Base-by-base conservation (phyloP, 1,140 invertebrate species). In the Drosophila yakuba region DNA sequence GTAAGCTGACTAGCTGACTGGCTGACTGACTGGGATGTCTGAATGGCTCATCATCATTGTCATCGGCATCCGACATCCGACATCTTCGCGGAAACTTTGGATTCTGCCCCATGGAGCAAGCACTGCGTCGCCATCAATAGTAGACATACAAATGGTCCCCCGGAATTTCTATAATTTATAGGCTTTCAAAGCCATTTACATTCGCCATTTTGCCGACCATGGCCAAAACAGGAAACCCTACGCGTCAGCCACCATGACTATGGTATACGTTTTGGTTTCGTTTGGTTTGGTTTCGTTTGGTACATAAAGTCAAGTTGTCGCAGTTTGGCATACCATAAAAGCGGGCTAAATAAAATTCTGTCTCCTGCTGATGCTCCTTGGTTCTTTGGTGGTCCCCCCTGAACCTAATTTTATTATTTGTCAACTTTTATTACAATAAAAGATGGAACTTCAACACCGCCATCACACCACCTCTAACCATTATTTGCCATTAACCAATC, bases 121-220 rank as follows among this genome's bases (percentile, higher is more conserved):
- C 45, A 55, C 52, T 50, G 62, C 78, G 75, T 80, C 77, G 77
- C 61, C 77, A 68, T 76, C 75, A 80, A 78, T 80, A 62, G 75
- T 59, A 60, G 77, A 59, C 58, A 52, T 63, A 78, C 68, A 78
- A 80, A 78, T 73, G 78, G 79, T 17, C 10, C 73, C 54, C 68
- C 47, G 74, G 68, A 80, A 80, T 74, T 78, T 81, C 62, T 78
- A 52, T 83, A 78, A 81, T 83, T 83, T 83, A 83, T 83, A 71
- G 80, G 74, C 68, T 74, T 83, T 78, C 63, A 80, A 80, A 51
- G 48, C 48, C 48, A 51, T 51, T 51, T 51, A 51, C 48, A 51
- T 51, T 51, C 32, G 48, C 48, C 48, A 51, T 51, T 51, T 50
- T 14, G 11, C 23, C 20, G 41, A 43, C 41, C n/a, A n/a, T 48